Percentiles rank a stretch among this genome's conserved stretches.
Conservation (phyloP, 2,797 vertebrate species). For the Melopsittacus undulatus region DNA sequence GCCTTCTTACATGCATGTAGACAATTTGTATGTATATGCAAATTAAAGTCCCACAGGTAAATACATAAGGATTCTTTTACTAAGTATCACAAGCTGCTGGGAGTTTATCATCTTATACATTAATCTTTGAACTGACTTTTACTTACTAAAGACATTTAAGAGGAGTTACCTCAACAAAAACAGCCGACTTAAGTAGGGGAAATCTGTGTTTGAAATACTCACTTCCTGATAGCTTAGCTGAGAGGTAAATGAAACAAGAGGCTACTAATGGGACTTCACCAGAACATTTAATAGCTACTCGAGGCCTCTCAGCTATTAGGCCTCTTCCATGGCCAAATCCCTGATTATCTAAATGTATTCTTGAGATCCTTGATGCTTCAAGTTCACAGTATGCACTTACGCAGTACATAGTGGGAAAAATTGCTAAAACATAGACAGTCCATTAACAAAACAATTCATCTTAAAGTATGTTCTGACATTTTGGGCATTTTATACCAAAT, state of each 20-base stretch:
- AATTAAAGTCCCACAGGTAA: background rate
- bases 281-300: background rate
- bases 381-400: background rate
- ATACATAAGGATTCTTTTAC: background rate
- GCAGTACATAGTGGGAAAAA: background rate
- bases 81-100: background rate
- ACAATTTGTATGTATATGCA: background rate
- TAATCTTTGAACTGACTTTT: background rate
- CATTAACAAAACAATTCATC: background rate
- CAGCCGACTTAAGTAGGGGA: background rate
- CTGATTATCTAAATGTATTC: background rate
- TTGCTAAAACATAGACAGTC: background rate
- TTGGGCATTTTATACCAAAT: background rate
- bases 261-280: background rate
- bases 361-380: background rate
- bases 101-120: background rate
- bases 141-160: background rate
- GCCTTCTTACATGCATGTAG: background rate
- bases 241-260: background rate
- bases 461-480: background rate
- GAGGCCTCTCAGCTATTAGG: background rate
- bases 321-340: background rate
- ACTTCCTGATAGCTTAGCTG: background rate
- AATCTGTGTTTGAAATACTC: background rate
- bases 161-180: background rate